Evolutionary conservation across 2,888 invertebrate species (phyloP).

Genomic region (Drosophila barbarae): DNA sequence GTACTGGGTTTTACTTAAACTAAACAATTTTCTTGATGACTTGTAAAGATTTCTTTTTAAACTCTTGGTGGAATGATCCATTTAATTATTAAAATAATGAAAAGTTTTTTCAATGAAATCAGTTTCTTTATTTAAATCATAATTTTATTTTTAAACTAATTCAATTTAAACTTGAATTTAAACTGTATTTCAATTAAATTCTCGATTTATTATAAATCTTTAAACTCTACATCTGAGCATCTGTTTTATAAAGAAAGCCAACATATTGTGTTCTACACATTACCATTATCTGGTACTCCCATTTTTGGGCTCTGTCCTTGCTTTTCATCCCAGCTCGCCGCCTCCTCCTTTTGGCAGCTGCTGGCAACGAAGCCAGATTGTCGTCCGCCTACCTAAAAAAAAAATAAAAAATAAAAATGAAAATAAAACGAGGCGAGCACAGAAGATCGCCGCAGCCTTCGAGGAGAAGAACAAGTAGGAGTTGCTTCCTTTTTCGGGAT

Average conservation of each 20-base stretch:
- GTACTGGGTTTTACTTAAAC: not conserved
- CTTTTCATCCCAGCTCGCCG: not conserved
- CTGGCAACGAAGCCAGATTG: constrained; percentile 19
- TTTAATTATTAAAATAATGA: too few relatives aligned
- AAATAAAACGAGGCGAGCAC: constrained; percentile 3
- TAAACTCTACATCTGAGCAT: not conserved
- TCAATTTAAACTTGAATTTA: too few relatives aligned
- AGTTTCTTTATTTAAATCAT: too few relatives aligned
- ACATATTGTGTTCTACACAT: not conserved
- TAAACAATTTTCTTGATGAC: not conserved
- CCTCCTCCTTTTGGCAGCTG: constrained; percentile 1
- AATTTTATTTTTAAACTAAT: too few relatives aligned
- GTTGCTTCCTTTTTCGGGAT: constrained; percentile 67
- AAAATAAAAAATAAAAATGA: not conserved
- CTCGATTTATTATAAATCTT: too few relatives aligned
- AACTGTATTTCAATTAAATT: too few relatives aligned
- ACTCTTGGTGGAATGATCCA: not conserved
- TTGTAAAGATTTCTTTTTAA: not conserved
- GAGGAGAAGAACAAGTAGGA: constrained; percentile 21
- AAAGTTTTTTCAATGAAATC: too few relatives aligned
- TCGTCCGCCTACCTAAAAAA: constrained; percentile 23
- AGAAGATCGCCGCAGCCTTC: constrained; percentile 7
- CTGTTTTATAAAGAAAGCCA: not conserved
- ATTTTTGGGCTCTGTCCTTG: not conserved
- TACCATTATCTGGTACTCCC: not conserved